These are phyloP conservation scores for Tenthredo mesomela DNA, from an alignment of 2,888 invertebrate species.

Conservation along the genomic window DNA sequence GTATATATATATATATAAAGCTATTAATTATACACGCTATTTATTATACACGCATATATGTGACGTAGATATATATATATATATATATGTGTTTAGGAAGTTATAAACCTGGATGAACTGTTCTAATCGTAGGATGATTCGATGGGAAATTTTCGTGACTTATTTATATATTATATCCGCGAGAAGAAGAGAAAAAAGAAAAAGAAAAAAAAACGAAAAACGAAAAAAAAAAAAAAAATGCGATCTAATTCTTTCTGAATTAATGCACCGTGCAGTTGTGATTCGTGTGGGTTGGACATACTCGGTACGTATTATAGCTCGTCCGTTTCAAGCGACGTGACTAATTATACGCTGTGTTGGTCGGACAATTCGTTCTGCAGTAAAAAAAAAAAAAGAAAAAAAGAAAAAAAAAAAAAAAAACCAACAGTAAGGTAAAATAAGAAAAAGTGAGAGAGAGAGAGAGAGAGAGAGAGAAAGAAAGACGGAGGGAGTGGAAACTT, in stretches of 20 bases:
- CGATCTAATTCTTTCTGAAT: background rate
- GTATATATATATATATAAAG: background rate
- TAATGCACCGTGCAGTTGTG: background rate
- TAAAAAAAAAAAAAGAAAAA: background rate
- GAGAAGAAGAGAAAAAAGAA: background rate
- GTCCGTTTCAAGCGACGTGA: background rate
- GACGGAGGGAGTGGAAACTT: background rate
- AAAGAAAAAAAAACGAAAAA: background rate
- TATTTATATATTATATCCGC: background rate
- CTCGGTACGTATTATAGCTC: background rate
- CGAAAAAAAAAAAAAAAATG: background rate
- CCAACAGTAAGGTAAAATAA: background rate
- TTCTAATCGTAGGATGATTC: no score
- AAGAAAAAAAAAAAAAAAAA: background rate
- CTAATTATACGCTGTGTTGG: constrained; percentile 21
- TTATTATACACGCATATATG: background rate
- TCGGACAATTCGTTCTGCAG: background rate
- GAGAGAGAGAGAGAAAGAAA: background rate
- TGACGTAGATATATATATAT: background rate
- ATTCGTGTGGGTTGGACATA: background rate
- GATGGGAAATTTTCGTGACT: background rate
- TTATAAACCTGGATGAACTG: no score
- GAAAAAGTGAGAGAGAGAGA: background rate
- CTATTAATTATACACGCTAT: constrained; percentile 10
- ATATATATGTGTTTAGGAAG: background rate